A percentile compares a stretch with the other conserved stretches of the same genome.
Conservation (phyloP, 2,797 vertebrate species). For the Hippoglossus hippoglossus region DNA sequence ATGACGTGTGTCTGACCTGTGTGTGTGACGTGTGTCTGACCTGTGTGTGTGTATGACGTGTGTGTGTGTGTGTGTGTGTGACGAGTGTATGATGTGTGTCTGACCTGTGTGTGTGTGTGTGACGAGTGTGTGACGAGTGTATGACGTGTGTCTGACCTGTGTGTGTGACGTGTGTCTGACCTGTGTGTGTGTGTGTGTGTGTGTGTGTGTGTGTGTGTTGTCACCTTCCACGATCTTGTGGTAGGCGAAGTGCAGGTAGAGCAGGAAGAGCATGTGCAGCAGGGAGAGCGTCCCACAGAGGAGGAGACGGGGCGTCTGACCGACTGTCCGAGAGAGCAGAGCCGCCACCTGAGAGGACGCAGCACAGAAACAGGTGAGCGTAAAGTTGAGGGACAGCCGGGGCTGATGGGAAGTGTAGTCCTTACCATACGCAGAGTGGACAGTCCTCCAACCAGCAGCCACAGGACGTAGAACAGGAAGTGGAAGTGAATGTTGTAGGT, state of each 20-base stretch:
- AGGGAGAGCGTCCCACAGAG: conserved; percentile 90
- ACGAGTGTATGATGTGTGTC: no score
- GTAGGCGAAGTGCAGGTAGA: conserved; percentile 98
- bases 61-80: no score
- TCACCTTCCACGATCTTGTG: conserved; percentile 97
- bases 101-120: no score
- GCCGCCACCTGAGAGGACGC: conserved; percentile 86
- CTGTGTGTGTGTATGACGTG: no score
- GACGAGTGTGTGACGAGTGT: no score
- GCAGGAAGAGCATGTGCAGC: conserved; percentile 97
- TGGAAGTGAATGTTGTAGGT: conserved; percentile 98
- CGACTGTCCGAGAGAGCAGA: conserved; percentile 93
- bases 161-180: no score
- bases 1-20: no score
- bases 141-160: no score
- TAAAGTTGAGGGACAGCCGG: neutral
- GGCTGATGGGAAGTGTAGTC: conserved; percentile 15
- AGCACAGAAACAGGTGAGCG: neutral
- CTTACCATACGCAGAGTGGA: conserved; percentile 96
- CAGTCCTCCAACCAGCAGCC: conserved; percentile 92
- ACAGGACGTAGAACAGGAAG: conserved; percentile 95
- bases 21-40: no score
- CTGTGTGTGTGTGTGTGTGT: neutral
- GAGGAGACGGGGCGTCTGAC: conserved; percentile 93
- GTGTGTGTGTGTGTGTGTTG: conserved; percentile 2